A percentile compares a stretch with the other conserved stretches of the same genome.
Conservation (phyloP, 2,797 vertebrate genomes). For the Urocyon cinereoargenteus region DNA sequence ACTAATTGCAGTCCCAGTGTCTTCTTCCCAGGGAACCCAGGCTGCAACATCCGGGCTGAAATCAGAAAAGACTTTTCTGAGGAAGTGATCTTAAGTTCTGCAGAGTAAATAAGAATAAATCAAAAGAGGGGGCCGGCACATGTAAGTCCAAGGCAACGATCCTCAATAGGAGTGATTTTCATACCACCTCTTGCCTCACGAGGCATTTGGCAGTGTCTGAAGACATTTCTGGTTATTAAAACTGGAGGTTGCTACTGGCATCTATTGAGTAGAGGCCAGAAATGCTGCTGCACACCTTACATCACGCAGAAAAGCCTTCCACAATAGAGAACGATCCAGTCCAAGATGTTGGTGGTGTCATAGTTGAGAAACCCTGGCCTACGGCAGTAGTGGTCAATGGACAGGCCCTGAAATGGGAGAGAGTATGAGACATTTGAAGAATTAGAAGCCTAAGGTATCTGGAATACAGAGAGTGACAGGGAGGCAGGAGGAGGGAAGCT, state of each 20-base stretch:
- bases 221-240: background rate
- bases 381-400: background rate
- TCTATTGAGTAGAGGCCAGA: background rate
- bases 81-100: background rate
- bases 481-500: background rate
- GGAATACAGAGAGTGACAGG: background rate
- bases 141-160: background rate
- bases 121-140: background rate
- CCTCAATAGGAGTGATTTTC: background rate
- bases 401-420: background rate
- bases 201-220: background rate
- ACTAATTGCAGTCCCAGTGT: background rate
- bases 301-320: background rate
- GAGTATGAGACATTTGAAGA: background rate
- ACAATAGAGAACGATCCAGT: background rate
- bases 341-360: background rate
- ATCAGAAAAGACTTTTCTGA: background rate
- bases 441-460: background rate
- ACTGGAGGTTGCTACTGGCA: background rate
- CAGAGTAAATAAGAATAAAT: background rate
- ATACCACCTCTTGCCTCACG: rapidly evolving
- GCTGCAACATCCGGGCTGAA: background rate
- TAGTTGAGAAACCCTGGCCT: background rate
- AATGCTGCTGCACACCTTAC: background rate
- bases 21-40: background rate